Base-by-base conservation (phyloP, 2,888 invertebrate species). In the Tridacna gigas region DNA sequence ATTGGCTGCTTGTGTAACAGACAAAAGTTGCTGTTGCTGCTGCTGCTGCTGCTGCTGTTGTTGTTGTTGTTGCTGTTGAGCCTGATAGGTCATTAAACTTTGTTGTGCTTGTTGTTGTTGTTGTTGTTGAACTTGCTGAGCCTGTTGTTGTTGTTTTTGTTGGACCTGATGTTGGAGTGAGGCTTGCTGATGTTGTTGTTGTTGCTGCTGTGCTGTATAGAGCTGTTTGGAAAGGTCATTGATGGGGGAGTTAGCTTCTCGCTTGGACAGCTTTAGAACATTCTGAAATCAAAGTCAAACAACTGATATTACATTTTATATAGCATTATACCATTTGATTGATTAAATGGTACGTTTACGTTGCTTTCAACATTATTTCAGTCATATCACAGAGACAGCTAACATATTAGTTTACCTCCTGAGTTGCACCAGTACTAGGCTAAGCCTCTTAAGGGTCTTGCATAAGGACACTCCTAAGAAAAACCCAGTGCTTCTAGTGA, bases 151-250 rank as follows among this genome's bases (percentile, higher is more conserved):
- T 66, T 71, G 47, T 74, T 80, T 77, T 56, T 82, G 84, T 48
- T 91, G 90, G 79, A 90, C 91, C 67, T 91, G 93, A 75, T 91
- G 91, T 76, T 83, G 85, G 67, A 89, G 80, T 0, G 73, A 77
- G 37, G 83, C 85, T 11, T 74, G 78, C 63, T 86, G 86, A 65
- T 86, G 86, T 37, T 86, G 86, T 88, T 91, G 91, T 83, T 90
- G 92, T 63, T 91, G 93, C 79, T 91, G 92, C 75, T 85, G 88
- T 60, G 89, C 86, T 47, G 87, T 88, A 75, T 82, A 89, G 56
- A 84, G 80, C 78, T 87, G 80, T 74, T 91, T 88, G n/a, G 88
- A 82, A 48, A 86, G 77, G 61, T 88, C 90, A 56, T 85, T 84
- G 13, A 85, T 83, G 15, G 88, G 85, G 0, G 87, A 80, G 47